Base-by-base conservation (phyloP, 2,797 vertebrate genomes). In the Karalla daura region DNA sequence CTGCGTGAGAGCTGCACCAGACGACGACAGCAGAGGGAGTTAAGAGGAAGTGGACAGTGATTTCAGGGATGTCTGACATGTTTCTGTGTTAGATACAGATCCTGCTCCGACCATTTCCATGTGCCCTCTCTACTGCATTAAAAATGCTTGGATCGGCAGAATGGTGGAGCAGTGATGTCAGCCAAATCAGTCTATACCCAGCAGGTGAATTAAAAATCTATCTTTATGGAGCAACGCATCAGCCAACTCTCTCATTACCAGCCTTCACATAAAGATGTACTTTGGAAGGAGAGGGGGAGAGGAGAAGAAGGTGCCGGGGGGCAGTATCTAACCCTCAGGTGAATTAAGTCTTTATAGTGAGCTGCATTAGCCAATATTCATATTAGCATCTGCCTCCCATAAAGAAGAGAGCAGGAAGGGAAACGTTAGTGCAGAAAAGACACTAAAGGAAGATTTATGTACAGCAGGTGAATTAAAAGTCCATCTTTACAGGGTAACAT, bases 131-230 rank as follows among this genome's bases (percentile, higher is more conserved):
- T 37, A 74, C 76, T 54, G 36, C 64, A 6, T 64, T 21, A 50
- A 74, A n/a, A 65, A 35, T 75, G 84, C 82, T 83, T 74, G 35
- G 47, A 70, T 74, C 17, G 36, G 83, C 81, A 82, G 70, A 80
- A 81, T 7, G 63, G 55, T 3, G 54, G 52, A 68, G 67, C 68
- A 27, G 64, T 6, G 12, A 77, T 59, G 74, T 87, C 76, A 76
- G 83, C 83, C 84, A 74, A 77, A 73, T 76, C 74, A 72, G 63
- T 52, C 47, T 58, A 70, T 44, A 68, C 63, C 64, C 84, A 56
- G 84, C 84, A 80, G 78, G 78, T 88, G 76, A 78, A 90, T 89
- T 87, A 87, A 87, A 89, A 85, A 83, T 83, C 79, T 76, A 88
- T 91, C 82, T 89, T 89, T 87, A 88, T 86, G 71, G 84, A 76